Evolutionary conservation across 1,140 invertebrate genomes (phyloP).

Genomic region (Sitophilus oryzae): DNA sequence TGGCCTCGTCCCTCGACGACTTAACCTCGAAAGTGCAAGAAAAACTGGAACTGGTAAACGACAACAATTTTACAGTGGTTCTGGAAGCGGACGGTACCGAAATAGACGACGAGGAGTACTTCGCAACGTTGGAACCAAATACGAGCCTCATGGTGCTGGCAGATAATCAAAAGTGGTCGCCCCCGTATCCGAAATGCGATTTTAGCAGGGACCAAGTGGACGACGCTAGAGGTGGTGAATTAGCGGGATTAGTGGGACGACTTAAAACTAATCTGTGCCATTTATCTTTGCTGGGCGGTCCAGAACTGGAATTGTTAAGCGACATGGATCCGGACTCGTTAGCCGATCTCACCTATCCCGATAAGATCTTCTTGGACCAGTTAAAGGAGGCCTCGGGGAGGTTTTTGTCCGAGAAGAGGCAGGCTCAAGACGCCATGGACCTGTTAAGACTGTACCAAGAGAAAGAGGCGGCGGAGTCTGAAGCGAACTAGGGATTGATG

Average conservation of each 20-base stretch:
- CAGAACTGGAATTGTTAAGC: slow-evolving; percentile 71
- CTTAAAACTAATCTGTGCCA: slow-evolving; percentile 72
- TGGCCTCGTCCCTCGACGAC: slow-evolving; percentile 68
- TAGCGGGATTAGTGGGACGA: slow-evolving; percentile 61
- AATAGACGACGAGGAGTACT: slow-evolving; percentile 84
- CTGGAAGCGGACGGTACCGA: slow-evolving; percentile 81
- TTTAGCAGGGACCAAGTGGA: slow-evolving; percentile 65
- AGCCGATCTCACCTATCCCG: slow-evolving; percentile 72
- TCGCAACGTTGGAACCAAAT: slow-evolving; percentile 74
- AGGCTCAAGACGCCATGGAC: slow-evolving; percentile 78
- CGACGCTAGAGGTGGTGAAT: slow-evolving; percentile 49
- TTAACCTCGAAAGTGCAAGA: slow-evolving; percentile 62
- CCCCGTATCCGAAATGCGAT: slow-evolving; percentile 44
- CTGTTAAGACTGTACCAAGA: slow-evolving; percentile 52
- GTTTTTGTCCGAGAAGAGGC: slow-evolving; percentile 70
- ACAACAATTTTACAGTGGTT: slow-evolving; percentile 46
- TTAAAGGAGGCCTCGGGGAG: slow-evolving; percentile 76
- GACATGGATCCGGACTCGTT: slow-evolving; percentile 81
- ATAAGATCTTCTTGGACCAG: slow-evolving; percentile 71
- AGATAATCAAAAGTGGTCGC: slow-evolving; percentile 66
- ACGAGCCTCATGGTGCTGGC: slow-evolving; percentile 74
- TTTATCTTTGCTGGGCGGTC: slow-evolving; percentile 71
- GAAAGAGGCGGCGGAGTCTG: slow-evolving; percentile 38
- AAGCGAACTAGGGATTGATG: slow-evolving; percentile 25
- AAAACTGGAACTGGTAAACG: slow-evolving; percentile 52